phyloP scores from a whole-genome alignment of 2,797 vertebrate genomes.

The Gadopsis bispinosus region DNA sequence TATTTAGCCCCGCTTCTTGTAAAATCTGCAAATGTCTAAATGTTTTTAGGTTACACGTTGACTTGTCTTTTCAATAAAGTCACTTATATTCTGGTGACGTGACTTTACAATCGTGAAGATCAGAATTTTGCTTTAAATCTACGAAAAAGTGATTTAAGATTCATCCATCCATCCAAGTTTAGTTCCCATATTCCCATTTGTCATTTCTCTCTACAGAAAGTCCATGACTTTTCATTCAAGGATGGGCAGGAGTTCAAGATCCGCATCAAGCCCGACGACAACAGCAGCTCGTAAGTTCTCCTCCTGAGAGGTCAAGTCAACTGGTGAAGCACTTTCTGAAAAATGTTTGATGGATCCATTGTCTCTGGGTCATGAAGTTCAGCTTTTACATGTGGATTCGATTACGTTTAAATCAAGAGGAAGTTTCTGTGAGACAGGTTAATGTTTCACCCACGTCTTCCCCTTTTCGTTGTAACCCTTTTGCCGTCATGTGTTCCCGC shows the following conservation, averaged over 20 bases:
- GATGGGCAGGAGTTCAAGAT: constrained; percentile 83
- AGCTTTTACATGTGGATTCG: neutral
- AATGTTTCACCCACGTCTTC: constrained; percentile 4
- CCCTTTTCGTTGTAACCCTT: neutral
- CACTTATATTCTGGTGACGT: neutral
- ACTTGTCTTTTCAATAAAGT: neutral
- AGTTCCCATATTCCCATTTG: neutral
- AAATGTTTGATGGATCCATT: neutral
- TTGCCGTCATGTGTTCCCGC: neutral
- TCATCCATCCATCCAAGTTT: neutral
- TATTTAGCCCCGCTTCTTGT: neutral
- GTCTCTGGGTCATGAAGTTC: neutral
- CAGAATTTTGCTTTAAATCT: neutral
- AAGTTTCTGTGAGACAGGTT: neutral
- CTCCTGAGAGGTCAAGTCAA: neutral
- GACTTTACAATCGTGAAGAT: neutral
- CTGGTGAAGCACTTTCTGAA: neutral
- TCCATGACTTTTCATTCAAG: constrained; percentile 81
- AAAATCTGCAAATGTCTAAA: no score
- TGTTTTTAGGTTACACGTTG: no score
- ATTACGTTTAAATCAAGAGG: neutral
- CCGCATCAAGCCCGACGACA: constrained; percentile 61
- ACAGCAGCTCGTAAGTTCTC: constrained; percentile 44
- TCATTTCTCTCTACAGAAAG: constrained; percentile 56
- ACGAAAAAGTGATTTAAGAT: neutral